Conservation (phyloP, 2,888 invertebrate species). For the Zootermopsis nevadensis region DNA sequence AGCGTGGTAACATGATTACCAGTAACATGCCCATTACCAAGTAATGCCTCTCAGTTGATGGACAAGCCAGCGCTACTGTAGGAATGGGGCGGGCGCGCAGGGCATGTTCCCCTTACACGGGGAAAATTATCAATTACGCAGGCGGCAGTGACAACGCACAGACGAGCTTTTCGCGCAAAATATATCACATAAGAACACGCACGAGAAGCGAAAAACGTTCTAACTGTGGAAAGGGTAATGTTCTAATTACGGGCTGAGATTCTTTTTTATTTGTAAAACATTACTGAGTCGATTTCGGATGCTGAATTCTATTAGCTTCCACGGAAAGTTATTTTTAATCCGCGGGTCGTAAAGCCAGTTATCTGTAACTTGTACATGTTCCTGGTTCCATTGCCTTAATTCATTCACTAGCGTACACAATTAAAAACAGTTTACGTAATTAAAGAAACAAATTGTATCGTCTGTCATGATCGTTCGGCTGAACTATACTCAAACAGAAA, state of each 20-base stretch:
- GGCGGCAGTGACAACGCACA: neutral
- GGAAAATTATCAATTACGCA: conserved; percentile 8
- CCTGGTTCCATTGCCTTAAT: too few species aligned
- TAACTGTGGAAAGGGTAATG: neutral
- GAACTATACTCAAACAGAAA: too few species aligned
- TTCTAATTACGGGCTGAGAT: neutral
- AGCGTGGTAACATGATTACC: conserved; percentile 2
- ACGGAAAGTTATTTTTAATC: too few species aligned
- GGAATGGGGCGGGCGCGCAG: neutral
- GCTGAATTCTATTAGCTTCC: neutral
- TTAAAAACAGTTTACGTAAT: too few species aligned
- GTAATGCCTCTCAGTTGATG: neutral
- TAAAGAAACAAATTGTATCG: too few species aligned
- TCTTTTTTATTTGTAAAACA: neutral
- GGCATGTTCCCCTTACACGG: neutral
- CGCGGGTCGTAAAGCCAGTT: too few species aligned
- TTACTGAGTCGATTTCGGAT: neutral
- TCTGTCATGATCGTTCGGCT: too few species aligned
- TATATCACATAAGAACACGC: too few species aligned
- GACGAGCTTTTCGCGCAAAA: neutral
- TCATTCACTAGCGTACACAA: too few species aligned
- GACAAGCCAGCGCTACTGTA: neutral
- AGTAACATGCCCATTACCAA: neutral
- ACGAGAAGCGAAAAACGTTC: neutral
- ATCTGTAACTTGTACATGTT: too few species aligned